These are phyloP conservation scores for Eretmocerus hayati DNA, from an alignment of 2,888 invertebrate species.

Conservation along the genomic window DNA sequence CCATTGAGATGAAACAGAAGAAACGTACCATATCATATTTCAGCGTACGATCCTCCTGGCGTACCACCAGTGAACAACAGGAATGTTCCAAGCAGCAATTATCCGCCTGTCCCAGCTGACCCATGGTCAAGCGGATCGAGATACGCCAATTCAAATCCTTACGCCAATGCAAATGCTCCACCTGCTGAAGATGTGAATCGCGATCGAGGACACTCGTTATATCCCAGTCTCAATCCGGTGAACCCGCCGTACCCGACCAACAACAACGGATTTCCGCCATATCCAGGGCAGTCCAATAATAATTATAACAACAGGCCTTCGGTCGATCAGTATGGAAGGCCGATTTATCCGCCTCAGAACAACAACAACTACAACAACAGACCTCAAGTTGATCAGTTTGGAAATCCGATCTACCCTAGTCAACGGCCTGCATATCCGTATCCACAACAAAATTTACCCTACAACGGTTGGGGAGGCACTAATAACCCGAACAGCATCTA, in stretches of 20 bases:
- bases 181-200: constrained; percentile 28
- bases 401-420: constrained; percentile 26
- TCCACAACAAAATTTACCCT: constrained; percentile 13
- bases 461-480: constrained; percentile 13
- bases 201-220: constrained; percentile 27
- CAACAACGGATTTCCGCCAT: constrained; percentile 36
- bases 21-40: constrained; percentile 22
- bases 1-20: too few relatives aligned
- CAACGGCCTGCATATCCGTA: constrained; percentile 12
- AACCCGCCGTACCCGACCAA: constrained; percentile 31
- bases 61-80: constrained; percentile 38
- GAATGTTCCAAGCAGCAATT: constrained; percentile 13
- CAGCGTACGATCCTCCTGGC: constrained; percentile 42
- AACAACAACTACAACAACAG: constrained; percentile 25
- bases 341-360: constrained; percentile 23
- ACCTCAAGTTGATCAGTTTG: constrained; percentile 20
- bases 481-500: constrained; percentile 3
- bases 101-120: constrained; percentile 13
- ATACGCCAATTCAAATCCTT: constrained; percentile 35
- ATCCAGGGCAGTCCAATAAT: constrained; percentile 27
- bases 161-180: constrained; percentile 41
- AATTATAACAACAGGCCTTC: constrained; percentile 24
- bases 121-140: constrained; percentile 26
- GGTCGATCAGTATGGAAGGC: constrained; percentile 13
- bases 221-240: constrained; percentile 27